Evolutionary conservation across 2,113 vertebrate genomes (phyloP).

Genomic region (Grallaria varia): DNA sequence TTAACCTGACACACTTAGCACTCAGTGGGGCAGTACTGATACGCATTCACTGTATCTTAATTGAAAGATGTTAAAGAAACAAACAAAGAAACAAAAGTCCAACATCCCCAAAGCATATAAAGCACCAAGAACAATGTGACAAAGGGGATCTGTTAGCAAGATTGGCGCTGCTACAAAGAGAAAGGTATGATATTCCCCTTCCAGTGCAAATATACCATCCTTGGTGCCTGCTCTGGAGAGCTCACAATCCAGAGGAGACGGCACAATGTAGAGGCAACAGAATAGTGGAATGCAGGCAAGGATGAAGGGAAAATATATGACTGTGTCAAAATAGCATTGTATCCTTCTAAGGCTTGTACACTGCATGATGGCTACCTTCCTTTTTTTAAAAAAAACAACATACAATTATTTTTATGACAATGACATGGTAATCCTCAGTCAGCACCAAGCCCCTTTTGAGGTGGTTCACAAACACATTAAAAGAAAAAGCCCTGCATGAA

Average conservation of each 20-base stretch:
- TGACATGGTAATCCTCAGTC: background rate
- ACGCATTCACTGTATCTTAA: background rate
- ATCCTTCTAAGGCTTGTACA: background rate
- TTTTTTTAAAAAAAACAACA: background rate
- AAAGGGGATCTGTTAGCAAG: background rate
- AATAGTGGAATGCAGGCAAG: background rate
- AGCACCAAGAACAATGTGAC: background rate
- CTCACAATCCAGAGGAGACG: slow-evolving; percentile 12
- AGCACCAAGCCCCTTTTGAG: background rate
- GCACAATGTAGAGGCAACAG: background rate
- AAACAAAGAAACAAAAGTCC: background rate
- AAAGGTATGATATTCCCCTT: background rate
- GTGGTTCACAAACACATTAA: background rate
- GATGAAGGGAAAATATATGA: background rate
- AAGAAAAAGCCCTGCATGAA: background rate
- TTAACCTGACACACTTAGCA: background rate
- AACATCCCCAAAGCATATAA: background rate
- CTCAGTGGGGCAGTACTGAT: background rate
- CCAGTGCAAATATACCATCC: rapidly evolving
- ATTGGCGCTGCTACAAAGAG: background rate
- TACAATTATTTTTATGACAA: background rate
- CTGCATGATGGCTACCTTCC: background rate
- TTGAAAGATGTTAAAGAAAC: background rate
- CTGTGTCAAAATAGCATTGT: background rate
- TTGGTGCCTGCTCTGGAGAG: slow-evolving; percentile 41